phyloP scores from a whole-genome alignment of 2,797 vertebrate species.

The Girardinus metallicus region DNA sequence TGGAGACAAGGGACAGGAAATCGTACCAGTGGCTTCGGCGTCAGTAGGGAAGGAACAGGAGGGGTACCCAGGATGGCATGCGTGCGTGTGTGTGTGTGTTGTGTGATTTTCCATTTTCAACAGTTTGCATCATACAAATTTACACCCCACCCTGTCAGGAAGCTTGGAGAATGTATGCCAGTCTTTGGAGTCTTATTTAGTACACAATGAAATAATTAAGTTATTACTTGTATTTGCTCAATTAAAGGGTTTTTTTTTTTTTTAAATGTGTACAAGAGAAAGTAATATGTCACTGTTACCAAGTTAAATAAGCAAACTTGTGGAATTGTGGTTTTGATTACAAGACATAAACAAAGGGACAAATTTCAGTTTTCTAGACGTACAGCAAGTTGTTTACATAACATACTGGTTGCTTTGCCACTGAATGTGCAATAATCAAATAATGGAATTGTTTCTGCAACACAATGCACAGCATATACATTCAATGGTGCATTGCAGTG shows the following conservation, averaged over 20 bases:
- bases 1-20: slow-evolving; percentile 71
- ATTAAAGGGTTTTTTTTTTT: not conserved
- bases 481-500: not conserved
- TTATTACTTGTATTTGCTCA: not conserved
- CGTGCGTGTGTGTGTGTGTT: slow-evolving; percentile 48
- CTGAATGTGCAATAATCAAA: not conserved
- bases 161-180: slow-evolving; percentile 10
- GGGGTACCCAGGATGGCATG: slow-evolving; percentile 66
- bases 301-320: not conserved
- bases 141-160: slow-evolving; percentile 14
- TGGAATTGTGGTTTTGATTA: not conserved
- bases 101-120: slow-evolving; percentile 48
- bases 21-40: slow-evolving; percentile 61
- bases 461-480: not conserved
- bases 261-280: not conserved
- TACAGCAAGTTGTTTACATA: not conserved
- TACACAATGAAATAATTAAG: not conserved
- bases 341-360: not conserved
- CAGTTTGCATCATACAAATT: slow-evolving; percentile 26
- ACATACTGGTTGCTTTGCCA: not conserved
- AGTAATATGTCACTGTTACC: not conserved
- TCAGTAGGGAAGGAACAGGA: slow-evolving; percentile 78
- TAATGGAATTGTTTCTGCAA: not conserved
- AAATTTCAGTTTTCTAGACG: not conserved
- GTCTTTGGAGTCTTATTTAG: slow-evolving; percentile 5